These are phyloP conservation scores for Philotrypesis tridentata DNA, from an alignment of 1,140 invertebrate genomes.

Conservation along the genomic window DNA sequence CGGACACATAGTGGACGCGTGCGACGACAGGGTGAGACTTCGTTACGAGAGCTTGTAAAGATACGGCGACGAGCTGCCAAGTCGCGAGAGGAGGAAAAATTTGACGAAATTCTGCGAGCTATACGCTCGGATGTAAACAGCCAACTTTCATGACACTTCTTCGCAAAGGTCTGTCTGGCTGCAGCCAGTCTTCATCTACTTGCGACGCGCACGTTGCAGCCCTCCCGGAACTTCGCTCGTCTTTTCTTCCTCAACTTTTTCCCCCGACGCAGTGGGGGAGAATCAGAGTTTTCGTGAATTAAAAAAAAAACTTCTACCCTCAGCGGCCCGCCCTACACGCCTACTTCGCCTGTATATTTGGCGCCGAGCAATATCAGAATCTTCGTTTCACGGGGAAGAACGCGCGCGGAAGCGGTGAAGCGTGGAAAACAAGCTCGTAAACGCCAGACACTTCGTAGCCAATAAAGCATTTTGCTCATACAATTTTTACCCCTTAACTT, in stretches of 20 bases:
- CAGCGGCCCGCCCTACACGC: too few species aligned
- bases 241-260: not conserved
- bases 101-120: not conserved
- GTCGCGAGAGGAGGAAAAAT: not conserved
- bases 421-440: not conserved
- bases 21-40: too few species aligned
- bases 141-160: not conserved
- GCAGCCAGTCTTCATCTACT: not conserved
- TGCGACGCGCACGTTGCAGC: not conserved
- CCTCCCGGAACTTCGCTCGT: not conserved
- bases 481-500: not conserved
- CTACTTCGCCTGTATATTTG: not conserved
- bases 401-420: not conserved
- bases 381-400: not conserved
- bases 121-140: too few species aligned
- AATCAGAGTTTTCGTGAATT: not conserved
- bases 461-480: not conserved
- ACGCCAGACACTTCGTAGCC: too few species aligned
- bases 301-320: not conserved
- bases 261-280: not conserved
- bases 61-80: not conserved
- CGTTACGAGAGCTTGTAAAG: too few species aligned
- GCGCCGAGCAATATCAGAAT: not conserved
- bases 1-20: too few species aligned
- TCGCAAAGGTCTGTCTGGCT: not conserved